Conservation (phyloP, 2,113 vertebrate genomes). For the Thunnus maccoyii region DNA sequence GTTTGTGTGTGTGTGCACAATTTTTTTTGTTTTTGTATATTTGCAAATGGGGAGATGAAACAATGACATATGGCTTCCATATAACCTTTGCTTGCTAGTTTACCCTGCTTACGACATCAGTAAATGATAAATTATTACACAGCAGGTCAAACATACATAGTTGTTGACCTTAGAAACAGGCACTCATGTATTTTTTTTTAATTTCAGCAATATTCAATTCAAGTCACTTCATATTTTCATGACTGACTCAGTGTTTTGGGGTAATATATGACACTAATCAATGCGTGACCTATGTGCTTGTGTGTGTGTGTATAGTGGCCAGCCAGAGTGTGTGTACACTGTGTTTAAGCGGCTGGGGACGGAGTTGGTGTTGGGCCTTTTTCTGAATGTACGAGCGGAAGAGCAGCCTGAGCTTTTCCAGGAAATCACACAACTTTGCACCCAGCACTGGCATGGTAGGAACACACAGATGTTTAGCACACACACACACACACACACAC, state of each 20-base stretch:
- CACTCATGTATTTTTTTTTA: too few species aligned
- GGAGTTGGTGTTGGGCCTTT: slow-evolving; percentile 80
- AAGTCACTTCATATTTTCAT: neutral
- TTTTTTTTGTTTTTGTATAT: too few species aligned
- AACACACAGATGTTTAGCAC: neutral
- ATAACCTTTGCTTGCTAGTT: too few species aligned
- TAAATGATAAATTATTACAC: too few species aligned
- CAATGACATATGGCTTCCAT: too few species aligned
- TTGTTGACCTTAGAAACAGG: too few species aligned
- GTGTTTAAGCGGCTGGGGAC: slow-evolving; percentile 76
- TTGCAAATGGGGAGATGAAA: too few species aligned
- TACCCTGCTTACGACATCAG: too few species aligned
- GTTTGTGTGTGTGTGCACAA: too few species aligned
- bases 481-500: neutral
- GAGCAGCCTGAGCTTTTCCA: slow-evolving; percentile 74
- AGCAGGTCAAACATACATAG: too few species aligned
- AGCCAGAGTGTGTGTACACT: slow-evolving; percentile 70
- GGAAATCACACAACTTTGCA: slow-evolving; percentile 78
- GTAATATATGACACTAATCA: neutral
- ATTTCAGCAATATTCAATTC: neutral
- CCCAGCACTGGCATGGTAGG: slow-evolving; percentile 80
- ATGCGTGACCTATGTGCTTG: slow-evolving; percentile 27
- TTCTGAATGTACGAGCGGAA: slow-evolving; percentile 75
- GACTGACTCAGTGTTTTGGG: neutral
- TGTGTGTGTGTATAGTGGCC: slow-evolving; percentile 50